phyloP scores from a whole-genome alignment of 2,888 invertebrate species.

The Cryptosula pallasiana region DNA sequence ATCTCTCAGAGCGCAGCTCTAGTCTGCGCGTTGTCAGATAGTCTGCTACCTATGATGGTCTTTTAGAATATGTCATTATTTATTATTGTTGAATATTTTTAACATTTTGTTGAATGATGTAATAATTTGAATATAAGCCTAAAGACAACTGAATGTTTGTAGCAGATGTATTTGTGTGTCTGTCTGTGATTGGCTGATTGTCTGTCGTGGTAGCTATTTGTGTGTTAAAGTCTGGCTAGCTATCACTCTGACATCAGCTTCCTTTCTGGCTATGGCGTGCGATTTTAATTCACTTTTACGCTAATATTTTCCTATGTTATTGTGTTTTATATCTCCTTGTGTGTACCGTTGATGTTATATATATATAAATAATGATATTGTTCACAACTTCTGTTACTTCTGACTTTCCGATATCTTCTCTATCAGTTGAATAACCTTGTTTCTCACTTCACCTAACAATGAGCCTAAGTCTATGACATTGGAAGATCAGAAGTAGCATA shows the following conservation, averaged over 20 bases:
- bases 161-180: too few relatives aligned
- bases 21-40: not conserved
- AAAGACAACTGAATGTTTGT: not conserved
- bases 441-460: too few relatives aligned
- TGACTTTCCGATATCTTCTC: not conserved
- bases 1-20: not conserved
- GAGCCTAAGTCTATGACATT: not conserved
- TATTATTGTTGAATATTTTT: slow-evolving; percentile 2
- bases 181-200: too few relatives aligned
- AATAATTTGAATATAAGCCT: not conserved
- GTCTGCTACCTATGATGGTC: not conserved
- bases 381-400: not conserved
- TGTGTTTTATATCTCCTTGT: not conserved
- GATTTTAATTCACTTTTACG: not conserved
- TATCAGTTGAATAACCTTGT: not conserved
- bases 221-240: too few relatives aligned
- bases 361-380: too few relatives aligned
- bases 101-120: not conserved
- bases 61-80: not conserved
- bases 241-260: too few relatives aligned
- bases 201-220: too few relatives aligned
- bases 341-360: not conserved
- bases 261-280: too few relatives aligned
- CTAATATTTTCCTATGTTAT: not conserved
- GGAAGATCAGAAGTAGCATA: not conserved